phyloP scores from a whole-genome alignment of 2,797 vertebrate genomes.

The Enteromius viviparus region DNA sequence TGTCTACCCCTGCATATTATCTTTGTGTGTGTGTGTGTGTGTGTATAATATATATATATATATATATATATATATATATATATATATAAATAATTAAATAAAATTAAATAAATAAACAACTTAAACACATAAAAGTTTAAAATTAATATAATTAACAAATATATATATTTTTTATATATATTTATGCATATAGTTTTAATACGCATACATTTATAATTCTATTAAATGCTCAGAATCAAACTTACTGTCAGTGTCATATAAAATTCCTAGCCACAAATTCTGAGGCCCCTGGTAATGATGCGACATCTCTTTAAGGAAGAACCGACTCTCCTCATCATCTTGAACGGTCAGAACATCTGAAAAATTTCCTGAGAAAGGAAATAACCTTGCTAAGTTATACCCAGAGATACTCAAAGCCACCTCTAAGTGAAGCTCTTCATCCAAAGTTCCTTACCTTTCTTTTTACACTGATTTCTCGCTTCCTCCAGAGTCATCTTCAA shows the following conservation, averaged over 20 bases:
- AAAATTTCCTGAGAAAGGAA: conserved; percentile 74
- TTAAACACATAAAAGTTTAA: not conserved
- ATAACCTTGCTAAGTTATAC: conserved; percentile 2
- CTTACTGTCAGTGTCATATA: conserved; percentile 85
- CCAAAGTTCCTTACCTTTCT: conserved; percentile 79
- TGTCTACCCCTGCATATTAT: too few species aligned
- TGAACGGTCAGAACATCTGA: conserved; percentile 87
- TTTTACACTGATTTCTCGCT: conserved; percentile 86
- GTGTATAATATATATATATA: too few species aligned
- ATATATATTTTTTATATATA: not conserved
- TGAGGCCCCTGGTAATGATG: conserved; percentile 77
- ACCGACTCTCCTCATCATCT: conserved; percentile 85
- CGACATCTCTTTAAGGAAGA: conserved; percentile 85
- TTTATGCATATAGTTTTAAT: not conserved
- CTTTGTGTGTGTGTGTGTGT: too few species aligned
- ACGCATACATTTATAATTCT: not conserved
- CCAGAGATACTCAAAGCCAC: not conserved
- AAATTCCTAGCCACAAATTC: conserved; percentile 86
- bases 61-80: too few species aligned
- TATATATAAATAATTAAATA: not conserved
- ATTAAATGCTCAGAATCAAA: not conserved
- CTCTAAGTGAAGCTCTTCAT: conserved; percentile 13
- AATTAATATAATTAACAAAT: not conserved
- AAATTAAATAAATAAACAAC: not conserved
- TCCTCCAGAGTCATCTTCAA: conserved; percentile 82